Percentiles rank a stretch among this genome's conserved stretches.
phyloP scores from a whole-genome alignment of 2,888 invertebrate genomes.

The Elgonia sp. region DNA sequence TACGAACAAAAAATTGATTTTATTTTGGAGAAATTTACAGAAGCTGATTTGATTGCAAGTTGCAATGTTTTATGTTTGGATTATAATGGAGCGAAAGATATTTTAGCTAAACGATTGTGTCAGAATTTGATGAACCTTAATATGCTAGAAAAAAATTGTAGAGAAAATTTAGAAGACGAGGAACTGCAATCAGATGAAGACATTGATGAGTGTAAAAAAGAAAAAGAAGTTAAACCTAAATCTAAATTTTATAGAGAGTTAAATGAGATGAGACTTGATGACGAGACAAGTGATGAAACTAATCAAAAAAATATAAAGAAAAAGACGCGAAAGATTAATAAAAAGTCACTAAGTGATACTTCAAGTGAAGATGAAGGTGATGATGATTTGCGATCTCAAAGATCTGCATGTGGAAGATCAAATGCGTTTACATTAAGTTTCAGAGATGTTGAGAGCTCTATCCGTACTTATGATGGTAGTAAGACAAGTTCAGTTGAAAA shows the following conservation, averaged over 20 bases:
- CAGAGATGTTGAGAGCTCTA: conserved; percentile 4
- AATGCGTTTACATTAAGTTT: conserved; percentile 10
- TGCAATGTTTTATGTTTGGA: conserved; percentile 64
- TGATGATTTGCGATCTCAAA: conserved; percentile 9
- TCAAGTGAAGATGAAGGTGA: conserved; percentile 16
- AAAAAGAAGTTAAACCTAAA: not conserved
- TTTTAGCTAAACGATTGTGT: conserved; percentile 36
- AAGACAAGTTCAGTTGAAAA: conserved; percentile 1
- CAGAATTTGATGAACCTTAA: conserved; percentile 32
- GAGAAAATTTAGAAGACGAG: not conserved
- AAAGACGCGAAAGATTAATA: not conserved
- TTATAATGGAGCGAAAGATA: conserved; percentile 52
- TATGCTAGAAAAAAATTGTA: not conserved
- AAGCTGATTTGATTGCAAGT: conserved; percentile 59
- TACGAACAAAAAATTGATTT: conserved; percentile 46
- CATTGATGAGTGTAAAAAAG: not conserved
- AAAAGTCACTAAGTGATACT: not conserved
- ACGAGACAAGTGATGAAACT: not conserved
- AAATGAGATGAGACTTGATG: not conserved
- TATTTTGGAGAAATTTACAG: conserved; percentile 22
- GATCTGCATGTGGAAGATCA: not conserved
- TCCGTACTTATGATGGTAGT: conserved; percentile 14
- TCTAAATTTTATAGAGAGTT: not conserved
- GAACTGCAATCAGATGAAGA: not conserved
- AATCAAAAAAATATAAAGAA: not conserved